Conservation (phyloP, 92 coral and sea anemone species). For the Phenganax marumi region DNA sequence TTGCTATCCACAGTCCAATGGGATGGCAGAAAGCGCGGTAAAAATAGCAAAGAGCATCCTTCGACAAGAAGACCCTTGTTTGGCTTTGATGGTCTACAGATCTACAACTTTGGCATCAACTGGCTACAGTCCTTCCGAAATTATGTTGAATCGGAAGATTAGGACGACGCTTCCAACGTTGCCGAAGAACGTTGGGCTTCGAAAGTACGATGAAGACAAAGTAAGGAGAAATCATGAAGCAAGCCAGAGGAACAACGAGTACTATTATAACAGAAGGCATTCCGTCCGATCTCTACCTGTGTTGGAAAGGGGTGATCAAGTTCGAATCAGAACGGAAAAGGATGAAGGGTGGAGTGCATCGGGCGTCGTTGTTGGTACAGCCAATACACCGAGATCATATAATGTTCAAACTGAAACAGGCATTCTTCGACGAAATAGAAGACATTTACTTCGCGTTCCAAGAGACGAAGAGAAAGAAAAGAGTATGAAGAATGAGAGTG, state of each 20-base stretch:
- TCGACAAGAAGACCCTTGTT: slow-evolving; percentile 57
- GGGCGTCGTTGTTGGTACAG: slow-evolving; percentile 8
- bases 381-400: slow-evolving; percentile 27
- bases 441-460: slow-evolving; percentile 27
- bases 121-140: slow-evolving; percentile 44
- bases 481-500: not conserved
- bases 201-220: not conserved
- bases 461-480: slow-evolving; percentile 5
- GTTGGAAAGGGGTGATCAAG: slow-evolving; percentile 16
- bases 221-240: slow-evolving; percentile 1
- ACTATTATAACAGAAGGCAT: slow-evolving; percentile 35
- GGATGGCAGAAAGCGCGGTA: slow-evolving; percentile 57
- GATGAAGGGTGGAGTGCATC: slow-evolving; percentile 20
- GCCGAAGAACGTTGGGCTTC: not conserved
- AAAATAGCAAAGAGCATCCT: slow-evolving; percentile 52
- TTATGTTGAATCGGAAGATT: slow-evolving; percentile 53
- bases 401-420: slow-evolving; percentile 8
- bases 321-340: slow-evolving; percentile 20
- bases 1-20: slow-evolving; percentile 53
- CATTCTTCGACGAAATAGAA: slow-evolving; percentile 26
- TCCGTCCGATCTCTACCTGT: not conserved
- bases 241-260: slow-evolving; percentile 9
- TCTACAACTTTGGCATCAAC: slow-evolving; percentile 51
- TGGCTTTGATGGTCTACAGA: slow-evolving; percentile 51
- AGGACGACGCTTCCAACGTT: slow-evolving; percentile 44